Base-by-base conservation (phyloP, 2,888 invertebrate species). In the Furcula furcula region DNA sequence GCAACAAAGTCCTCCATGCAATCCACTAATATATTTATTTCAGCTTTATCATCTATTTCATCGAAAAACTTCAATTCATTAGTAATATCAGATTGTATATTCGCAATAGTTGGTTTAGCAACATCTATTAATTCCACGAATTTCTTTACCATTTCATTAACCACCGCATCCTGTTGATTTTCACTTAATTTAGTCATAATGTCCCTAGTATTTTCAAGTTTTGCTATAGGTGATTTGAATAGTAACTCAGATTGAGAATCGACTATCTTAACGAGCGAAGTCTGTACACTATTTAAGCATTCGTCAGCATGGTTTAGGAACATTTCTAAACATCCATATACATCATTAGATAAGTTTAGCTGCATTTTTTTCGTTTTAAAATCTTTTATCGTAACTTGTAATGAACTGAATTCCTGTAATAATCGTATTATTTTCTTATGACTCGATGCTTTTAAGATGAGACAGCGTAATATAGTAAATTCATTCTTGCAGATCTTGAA, bases 381-480 rank as follows among this genome's bases (percentile, higher is more conserved):
- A 13, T 68, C 56, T 29, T 55, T 60, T 5, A 84, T 65, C 2
- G 59, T 61, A 29, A 37, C 58, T 48, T 74, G 63, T 3, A 86
- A 43, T 7, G 57, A 60, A 31, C 40, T 65, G 47, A 79, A 83
- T 48, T 84, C 77, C 56, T 84, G 81, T 12, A 85, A 45, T 16
- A 86, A 55, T 39, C 85, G 64, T 33, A 86, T 81, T 7, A 84
- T 43, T 60, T 72, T 76, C 37, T 83, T 86, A 38, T 76, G 75
- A 34, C 60, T 78, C 3, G 71, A 46, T 26, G 64, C 56, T 46
- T 82, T 81, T 15, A 64, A 56, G 27, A 82, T 62, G 6, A 85
- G 60, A 36, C 62, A 69, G 23, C 67, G 58, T 21, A 86, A 46
- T 36, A 85, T 65, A 1, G 69, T 67, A 40, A 85, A 79, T 54